These are phyloP conservation scores for Myrmecophaga tridactyla DNA, from an alignment of 2,113 vertebrate genomes.

Conservation along the genomic window DNA sequence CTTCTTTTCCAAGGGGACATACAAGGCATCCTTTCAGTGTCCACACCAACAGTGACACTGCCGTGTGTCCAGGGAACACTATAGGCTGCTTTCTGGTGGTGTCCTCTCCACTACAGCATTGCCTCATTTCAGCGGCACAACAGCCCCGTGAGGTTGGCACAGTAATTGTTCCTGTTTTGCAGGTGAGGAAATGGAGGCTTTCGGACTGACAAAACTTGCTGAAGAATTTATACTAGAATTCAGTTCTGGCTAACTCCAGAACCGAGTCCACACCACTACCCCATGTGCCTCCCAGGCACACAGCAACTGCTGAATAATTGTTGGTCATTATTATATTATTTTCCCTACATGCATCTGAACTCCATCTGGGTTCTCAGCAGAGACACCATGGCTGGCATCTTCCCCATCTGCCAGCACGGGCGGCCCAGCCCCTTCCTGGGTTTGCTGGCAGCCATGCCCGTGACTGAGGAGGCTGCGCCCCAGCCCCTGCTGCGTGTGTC, in stretches of 20 bases:
- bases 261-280: background rate
- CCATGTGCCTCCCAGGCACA: background rate
- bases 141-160: background rate
- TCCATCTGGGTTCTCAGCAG: background rate
- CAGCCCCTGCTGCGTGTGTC: background rate
- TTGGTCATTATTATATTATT: background rate
- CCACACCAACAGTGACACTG: background rate
- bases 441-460: background rate
- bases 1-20: background rate
- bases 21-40: accelerated
- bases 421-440: background rate
- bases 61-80: accelerated
- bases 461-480: background rate
- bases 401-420: background rate
- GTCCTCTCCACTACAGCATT: background rate
- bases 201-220: background rate
- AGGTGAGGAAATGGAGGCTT: background rate
- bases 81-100: accelerated
- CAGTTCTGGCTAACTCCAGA: background rate
- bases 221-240: background rate
- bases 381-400: background rate
- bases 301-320: background rate
- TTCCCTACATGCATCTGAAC: background rate
- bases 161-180: background rate
- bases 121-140: background rate